Base-by-base conservation (phyloP, 2,797 vertebrate genomes). In the Pantherophis alleghaniensis region DNA sequence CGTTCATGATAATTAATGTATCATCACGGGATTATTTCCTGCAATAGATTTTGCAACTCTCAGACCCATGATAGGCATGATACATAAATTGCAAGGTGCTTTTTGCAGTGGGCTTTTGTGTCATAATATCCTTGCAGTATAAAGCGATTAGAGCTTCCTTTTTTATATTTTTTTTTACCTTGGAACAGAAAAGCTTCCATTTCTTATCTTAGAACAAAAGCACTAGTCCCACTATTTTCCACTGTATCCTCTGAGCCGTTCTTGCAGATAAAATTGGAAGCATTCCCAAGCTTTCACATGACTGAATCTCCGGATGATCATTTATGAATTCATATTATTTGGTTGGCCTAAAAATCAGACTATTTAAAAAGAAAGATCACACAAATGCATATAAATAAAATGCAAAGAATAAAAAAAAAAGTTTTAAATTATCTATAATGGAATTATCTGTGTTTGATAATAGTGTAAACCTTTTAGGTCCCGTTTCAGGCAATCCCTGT, bases 1-100 rank as follows among this genome's bases (percentile, higher is more conserved):
- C 63, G 88, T 79, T 55, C 59, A 66, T 86, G 91, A 63, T 61
- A 24, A 42, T 88, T 51, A 24, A 32, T 83, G 61, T 16, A 53
- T 91, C 90, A 91, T 89, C 51, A 66, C 24, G 60, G 88, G 13
- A 53, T 56, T 7, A n/a, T 86, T 92, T 89, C 87, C 87, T 89
- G 51, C 87, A 79, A 86, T 86, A 83, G 61, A 55, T 47, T 90
- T 87, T 91, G 42, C 28, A 63, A 57, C 37, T 63, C 61, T 5
- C 28, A 66, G 86, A 26, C 57, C 24, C 24, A 56, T 66, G 74
- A 57, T 37, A 66, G 63, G 42, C 18, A 56, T 66, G 61, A 87
- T 57, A 55, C 16, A 91, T 32, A 55, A 91, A 14, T 47, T 22
- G 2, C n/a, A 24, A 91, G 28, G 56, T 22, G 3, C 56, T 53